These are phyloP conservation scores for Halyomorpha halys DNA, from an alignment of 1,140 invertebrate species.

Conservation along the genomic window DNA sequence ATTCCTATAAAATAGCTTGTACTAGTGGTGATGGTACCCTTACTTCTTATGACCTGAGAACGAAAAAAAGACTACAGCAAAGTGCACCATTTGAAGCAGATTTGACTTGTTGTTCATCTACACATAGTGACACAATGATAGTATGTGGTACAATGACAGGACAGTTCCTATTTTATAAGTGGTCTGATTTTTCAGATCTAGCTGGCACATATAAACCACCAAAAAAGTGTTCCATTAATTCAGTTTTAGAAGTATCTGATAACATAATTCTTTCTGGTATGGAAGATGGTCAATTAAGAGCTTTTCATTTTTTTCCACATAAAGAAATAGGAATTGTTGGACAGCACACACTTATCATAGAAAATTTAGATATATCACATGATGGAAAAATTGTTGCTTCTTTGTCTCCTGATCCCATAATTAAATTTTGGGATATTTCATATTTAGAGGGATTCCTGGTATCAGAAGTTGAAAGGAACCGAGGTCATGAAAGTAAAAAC, in stretches of 20 bases:
- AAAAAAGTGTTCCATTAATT: constrained; percentile 3
- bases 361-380: constrained; percentile 4
- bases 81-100: constrained; percentile 1
- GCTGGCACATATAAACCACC: not conserved
- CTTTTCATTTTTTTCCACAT: constrained; percentile 11
- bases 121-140: not conserved
- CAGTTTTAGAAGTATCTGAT: constrained; percentile 8
- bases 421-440: constrained; percentile 11
- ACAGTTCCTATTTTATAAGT: constrained; percentile 5
- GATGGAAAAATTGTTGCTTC: not conserved
- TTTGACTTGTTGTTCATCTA: constrained; percentile 3
- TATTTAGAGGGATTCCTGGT: constrained; percentile 2
- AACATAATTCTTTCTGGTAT: not conserved
- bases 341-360: not conserved
- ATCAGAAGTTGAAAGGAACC: not conserved
- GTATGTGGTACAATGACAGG: constrained; percentile 7
- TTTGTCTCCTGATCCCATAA: not conserved
- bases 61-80: not conserved
- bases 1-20: constrained; percentile 8
- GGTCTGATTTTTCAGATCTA: not conserved
- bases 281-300: not conserved
- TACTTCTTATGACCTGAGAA: not conserved
- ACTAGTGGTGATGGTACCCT: constrained; percentile 14
- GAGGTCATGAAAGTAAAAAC: not conserved
- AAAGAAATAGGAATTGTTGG: constrained; percentile 2